These are phyloP conservation scores for Syngnathus scovelli DNA, from an alignment of 2,113 vertebrate genomes.

Conservation along the genomic window DNA sequence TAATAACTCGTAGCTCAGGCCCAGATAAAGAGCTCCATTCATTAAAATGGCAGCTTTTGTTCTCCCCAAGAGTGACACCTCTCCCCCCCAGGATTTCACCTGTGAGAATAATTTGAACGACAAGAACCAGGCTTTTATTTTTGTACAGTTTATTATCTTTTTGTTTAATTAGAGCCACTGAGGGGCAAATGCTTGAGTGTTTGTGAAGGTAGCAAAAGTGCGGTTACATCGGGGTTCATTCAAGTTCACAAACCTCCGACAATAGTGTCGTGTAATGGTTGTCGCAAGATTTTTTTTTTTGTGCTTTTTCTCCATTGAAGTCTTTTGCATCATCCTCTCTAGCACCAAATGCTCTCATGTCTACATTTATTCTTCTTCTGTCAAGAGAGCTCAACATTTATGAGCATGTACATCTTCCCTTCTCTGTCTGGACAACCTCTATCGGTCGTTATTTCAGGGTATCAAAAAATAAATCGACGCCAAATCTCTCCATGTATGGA, in stretches of 20 bases:
- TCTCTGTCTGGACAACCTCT: background rate
- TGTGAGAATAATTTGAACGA: conserved; percentile 34
- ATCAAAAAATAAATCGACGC: background rate
- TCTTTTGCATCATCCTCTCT: background rate
- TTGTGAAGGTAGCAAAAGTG: too few species aligned
- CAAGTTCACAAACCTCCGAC: too few species aligned
- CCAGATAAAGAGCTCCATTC: conserved; percentile 61
- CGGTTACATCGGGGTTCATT: too few species aligned
- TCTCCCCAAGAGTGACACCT: conserved; percentile 52
- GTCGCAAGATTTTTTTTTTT: background rate
- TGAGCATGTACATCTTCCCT: background rate
- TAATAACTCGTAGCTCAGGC: conserved; percentile 52
- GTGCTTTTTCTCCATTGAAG: background rate
- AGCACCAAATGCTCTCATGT: background rate
- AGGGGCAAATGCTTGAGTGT: too few species aligned
- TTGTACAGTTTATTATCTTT: too few species aligned
- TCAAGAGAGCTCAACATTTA: too few species aligned
- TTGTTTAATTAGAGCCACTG: too few species aligned
- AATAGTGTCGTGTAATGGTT: too few species aligned
- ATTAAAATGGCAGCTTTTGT: conserved; percentile 53
- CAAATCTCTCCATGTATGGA: background rate
- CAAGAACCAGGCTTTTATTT: conserved; percentile 14
- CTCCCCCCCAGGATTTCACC: conserved; percentile 41
- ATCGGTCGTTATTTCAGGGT: background rate
- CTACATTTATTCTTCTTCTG: too few species aligned